Conservation (phyloP, 2,797 vertebrate genomes). For the Netta rufina region DNA sequence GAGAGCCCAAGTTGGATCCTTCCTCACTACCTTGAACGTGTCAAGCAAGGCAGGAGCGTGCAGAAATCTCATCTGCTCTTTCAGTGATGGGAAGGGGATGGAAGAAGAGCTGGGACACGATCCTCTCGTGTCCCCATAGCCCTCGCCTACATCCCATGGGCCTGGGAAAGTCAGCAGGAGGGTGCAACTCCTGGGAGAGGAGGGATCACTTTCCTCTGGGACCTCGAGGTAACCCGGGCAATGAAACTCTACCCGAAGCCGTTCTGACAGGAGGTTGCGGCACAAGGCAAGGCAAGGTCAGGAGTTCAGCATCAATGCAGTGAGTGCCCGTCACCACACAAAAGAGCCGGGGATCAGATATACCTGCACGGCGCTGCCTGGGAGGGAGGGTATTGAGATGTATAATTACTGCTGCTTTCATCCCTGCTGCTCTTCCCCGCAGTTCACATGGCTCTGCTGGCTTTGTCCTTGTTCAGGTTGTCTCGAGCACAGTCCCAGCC, state of each 20-base stretch:
- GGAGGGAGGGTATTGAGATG: constrained; percentile 30
- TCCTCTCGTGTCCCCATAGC: background rate
- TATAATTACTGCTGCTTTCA: constrained; percentile 30
- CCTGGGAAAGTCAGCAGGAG: background rate
- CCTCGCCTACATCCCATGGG: background rate
- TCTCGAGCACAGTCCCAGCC: background rate
- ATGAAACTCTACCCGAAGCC: constrained; percentile 71
- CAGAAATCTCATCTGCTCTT: background rate
- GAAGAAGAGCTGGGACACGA: background rate
- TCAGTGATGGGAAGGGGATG: background rate
- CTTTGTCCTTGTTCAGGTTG: background rate
- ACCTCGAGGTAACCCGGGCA: constrained; percentile 65
- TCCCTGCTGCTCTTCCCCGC: background rate
- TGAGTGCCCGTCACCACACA: constrained; percentile 41
- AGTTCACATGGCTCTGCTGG: background rate
- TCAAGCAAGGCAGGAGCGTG: background rate
- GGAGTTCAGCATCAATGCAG: constrained; percentile 64
- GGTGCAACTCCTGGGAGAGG: background rate
- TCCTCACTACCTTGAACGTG: rapidly evolving
- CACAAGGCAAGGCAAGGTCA: constrained; percentile 68
- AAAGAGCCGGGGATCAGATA: constrained; percentile 4
- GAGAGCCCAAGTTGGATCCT: background rate
- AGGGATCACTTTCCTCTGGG: constrained; percentile 64
- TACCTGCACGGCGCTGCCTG: constrained; percentile 20
- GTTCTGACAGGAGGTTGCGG: constrained; percentile 56